phyloP scores from a whole-genome alignment of 92 coral and sea anemone species.

The Zoanthus sansibaricus region DNA sequence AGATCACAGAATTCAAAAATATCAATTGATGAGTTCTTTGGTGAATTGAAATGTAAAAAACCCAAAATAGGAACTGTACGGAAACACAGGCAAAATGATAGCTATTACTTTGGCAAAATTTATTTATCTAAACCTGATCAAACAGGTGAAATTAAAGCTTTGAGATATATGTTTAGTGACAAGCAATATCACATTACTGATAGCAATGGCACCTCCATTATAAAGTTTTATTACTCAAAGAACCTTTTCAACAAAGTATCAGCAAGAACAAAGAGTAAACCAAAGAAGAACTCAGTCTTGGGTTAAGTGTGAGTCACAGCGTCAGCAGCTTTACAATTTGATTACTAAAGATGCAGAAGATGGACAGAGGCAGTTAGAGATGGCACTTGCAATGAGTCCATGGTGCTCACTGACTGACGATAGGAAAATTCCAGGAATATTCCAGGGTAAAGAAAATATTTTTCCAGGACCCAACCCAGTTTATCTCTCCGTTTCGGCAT shows the following conservation, averaged over 20 bases:
- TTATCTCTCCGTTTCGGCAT: too few relatives aligned
- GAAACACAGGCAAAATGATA: not conserved
- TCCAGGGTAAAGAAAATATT: too few relatives aligned
- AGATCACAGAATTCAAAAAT: not conserved
- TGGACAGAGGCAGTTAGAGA: slow-evolving; percentile 21
- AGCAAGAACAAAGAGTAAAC: slow-evolving; percentile 6
- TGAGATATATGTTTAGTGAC: not conserved
- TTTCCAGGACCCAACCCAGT: too few relatives aligned
- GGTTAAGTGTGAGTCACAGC: slow-evolving; percentile 13
- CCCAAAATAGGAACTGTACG: slow-evolving; percentile 5
- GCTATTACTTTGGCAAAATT: slow-evolving; percentile 26
- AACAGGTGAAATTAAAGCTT: too few relatives aligned
- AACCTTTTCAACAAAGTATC: not conserved
- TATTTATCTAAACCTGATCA: not conserved
- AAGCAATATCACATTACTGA: not conserved
- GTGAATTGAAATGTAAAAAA: slow-evolving; percentile 28
- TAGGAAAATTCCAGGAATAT: too few relatives aligned
- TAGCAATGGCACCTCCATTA: not conserved
- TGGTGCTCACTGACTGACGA: too few relatives aligned
- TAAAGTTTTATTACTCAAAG: not conserved
- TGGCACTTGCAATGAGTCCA: slow-evolving; percentile 43
- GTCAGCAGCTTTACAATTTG: slow-evolving; percentile 24
- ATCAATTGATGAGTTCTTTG: slow-evolving; percentile 26
- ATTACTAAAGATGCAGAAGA: slow-evolving; percentile 25
- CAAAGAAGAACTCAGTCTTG: not conserved